Conservation (phyloP, 2,113 vertebrate species). For the Anoplopoma fimbria region DNA sequence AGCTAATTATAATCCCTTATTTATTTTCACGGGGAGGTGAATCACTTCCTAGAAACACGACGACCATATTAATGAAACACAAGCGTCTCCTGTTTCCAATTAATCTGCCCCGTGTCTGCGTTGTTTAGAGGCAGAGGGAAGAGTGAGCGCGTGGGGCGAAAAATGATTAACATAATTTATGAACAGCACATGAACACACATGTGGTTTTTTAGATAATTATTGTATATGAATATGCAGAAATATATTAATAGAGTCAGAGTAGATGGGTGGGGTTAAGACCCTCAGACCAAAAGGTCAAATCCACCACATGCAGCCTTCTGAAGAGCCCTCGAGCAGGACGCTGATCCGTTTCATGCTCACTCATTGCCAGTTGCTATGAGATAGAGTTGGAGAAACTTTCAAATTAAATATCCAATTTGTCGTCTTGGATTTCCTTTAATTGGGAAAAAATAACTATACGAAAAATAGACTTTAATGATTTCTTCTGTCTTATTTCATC, state of each 20-base stretch:
- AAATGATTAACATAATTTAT: neutral
- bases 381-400: constrained; percentile 38
- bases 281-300: neutral
- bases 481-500: constrained; percentile 10
- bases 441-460: constrained; percentile 10
- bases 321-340: constrained; percentile 1
- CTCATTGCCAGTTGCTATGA: constrained; percentile 54
- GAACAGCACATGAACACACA: neutral
- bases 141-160: neutral
- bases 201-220: neutral
- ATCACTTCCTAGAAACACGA: constrained; percentile 51
- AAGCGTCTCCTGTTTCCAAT: constrained; percentile 31
- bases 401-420: constrained; percentile 33
- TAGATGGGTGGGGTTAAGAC: neutral
- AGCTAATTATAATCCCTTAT: constrained; percentile 52
- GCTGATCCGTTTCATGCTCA: constrained; percentile 7
- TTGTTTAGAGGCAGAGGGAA: neutral
- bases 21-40: constrained; percentile 34
- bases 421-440: constrained; percentile 28
- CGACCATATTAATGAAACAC: constrained; percentile 46
- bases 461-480: constrained; percentile 7
- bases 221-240: neutral
- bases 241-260: neutral
- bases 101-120: neutral
- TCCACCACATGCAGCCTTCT: neutral